These are phyloP conservation scores for Herpailurus yagouaroundi DNA, from an alignment of 2,113 vertebrate species.

Conservation along the genomic window DNA sequence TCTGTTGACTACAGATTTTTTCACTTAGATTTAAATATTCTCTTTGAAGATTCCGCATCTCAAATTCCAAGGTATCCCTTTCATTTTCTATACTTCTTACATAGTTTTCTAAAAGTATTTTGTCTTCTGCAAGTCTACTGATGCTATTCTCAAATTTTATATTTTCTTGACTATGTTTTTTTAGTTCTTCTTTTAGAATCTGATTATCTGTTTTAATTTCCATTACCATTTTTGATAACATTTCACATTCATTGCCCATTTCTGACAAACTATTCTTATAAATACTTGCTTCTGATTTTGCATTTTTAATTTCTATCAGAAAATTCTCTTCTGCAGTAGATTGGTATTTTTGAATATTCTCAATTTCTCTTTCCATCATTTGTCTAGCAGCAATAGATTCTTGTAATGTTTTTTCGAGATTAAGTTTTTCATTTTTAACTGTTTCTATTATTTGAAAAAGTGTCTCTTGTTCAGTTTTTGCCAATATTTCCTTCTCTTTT, in stretches of 20 bases:
- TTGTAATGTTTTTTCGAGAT: slow-evolving; percentile 72
- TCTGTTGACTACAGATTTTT: slow-evolving; percentile 54
- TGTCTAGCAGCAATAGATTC: slow-evolving; percentile 66
- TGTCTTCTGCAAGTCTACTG: slow-evolving; percentile 72
- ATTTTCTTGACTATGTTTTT: slow-evolving; percentile 71
- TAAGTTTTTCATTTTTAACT: slow-evolving; percentile 75
- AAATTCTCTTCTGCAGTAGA: slow-evolving; percentile 69
- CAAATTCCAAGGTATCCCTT: slow-evolving; percentile 78
- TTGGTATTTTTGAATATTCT: slow-evolving; percentile 55
- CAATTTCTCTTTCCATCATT: slow-evolving; percentile 71
- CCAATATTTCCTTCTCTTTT: slow-evolving; percentile 67
- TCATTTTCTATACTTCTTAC: slow-evolving; percentile 81
- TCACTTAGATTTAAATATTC: slow-evolving; percentile 73
- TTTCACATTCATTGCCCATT: slow-evolving; percentile 74
- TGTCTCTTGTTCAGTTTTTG: slow-evolving; percentile 68
- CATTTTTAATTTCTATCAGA: slow-evolving; percentile 73
- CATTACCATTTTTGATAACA: slow-evolving; percentile 70
- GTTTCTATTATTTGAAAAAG: slow-evolving; percentile 69
- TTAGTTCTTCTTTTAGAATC: slow-evolving; percentile 80
- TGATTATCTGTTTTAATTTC: slow-evolving; percentile 80
- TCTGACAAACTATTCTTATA: slow-evolving; percentile 76
- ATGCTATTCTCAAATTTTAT: slow-evolving; percentile 73
- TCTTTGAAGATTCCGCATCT: slow-evolving; percentile 76
- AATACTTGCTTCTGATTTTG: slow-evolving; percentile 75
- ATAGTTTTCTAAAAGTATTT: slow-evolving; percentile 77